Evolutionary conservation across 2,888 invertebrate genomes (phyloP).

Genomic region (Ectropis crepuscularia): DNA sequence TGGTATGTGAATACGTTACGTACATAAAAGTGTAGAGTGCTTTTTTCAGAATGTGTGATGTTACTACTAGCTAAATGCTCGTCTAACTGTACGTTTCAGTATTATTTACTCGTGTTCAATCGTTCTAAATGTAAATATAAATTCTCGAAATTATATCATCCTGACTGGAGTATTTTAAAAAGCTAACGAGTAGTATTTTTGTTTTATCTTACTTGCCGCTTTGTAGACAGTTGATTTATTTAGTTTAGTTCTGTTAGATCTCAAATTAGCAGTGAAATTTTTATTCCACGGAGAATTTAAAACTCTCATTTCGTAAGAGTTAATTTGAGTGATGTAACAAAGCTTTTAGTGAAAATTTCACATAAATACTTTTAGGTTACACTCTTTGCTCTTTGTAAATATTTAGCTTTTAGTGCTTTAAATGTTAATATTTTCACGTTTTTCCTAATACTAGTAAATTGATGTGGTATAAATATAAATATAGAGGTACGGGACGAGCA

Average conservation of each 20-base stretch:
- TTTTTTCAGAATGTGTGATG: no score
- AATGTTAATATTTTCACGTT: not conserved
- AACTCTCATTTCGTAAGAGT: slow-evolving; percentile 18
- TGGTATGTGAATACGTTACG: no score
- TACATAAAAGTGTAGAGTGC: no score
- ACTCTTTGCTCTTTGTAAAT: not conserved
- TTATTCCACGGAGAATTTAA: slow-evolving; percentile 2
- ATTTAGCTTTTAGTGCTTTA: not conserved
- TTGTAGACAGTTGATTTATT: not conserved
- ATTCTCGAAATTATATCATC: no score
- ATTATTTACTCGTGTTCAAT: no score
- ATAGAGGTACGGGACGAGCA: no score
- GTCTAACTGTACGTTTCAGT: no score
- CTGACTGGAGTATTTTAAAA: no score
- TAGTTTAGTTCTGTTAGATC: slow-evolving; percentile 4
- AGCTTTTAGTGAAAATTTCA: slow-evolving; percentile 12
- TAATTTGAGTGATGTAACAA: slow-evolving; percentile 17
- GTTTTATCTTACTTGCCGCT: not conserved
- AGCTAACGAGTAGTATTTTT: not conserved
- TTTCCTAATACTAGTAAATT: no score
- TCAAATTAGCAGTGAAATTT: slow-evolving; percentile 15
- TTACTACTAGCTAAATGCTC: no score
- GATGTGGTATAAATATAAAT: no score
- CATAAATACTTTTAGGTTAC: not conserved
- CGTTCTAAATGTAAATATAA: no score